phyloP scores from a whole-genome alignment of 2,113 vertebrate genomes.

The Atlantisia rogersi region DNA sequence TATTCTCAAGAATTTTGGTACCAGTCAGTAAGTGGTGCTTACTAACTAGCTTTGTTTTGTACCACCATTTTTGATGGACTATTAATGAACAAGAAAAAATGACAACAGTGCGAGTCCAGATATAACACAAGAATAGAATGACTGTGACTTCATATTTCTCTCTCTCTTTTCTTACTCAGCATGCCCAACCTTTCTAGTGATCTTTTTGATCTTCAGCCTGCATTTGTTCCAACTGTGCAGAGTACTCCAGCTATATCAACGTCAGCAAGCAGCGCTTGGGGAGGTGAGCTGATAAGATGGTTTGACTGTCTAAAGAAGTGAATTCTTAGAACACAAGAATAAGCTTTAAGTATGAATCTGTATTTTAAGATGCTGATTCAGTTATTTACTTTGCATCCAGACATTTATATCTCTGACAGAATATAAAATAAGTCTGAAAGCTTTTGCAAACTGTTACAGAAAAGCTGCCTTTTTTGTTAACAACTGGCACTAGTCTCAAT shows the following conservation, averaged over 20 bases:
- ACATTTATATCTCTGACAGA: background rate
- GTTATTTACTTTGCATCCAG: background rate
- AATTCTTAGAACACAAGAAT: background rate
- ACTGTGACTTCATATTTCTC: background rate
- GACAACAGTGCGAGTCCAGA: accelerated
- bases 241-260: constrained; percentile 89
- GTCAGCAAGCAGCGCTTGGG: constrained; percentile 86
- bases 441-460: background rate
- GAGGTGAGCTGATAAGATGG: constrained; percentile 77
- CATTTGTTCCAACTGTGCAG: constrained; percentile 86
- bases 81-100: background rate
- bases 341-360: background rate
- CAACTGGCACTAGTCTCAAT: background rate
- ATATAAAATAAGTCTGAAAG: background rate
- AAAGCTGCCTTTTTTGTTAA: background rate
- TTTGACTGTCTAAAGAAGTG: background rate
- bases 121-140: background rate
- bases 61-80: background rate
- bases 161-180: constrained; percentile 65
- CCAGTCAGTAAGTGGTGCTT: background rate
- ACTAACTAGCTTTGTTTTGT: background rate
- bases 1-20: background rate
- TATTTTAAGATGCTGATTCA: background rate
- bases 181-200: constrained; percentile 91
- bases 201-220: constrained; percentile 90